Evolutionary conservation across 2,113 vertebrate genomes (phyloP), one percentile per base, ranked within the genome.

Genomic region (Oreamnos americanus): DNA sequence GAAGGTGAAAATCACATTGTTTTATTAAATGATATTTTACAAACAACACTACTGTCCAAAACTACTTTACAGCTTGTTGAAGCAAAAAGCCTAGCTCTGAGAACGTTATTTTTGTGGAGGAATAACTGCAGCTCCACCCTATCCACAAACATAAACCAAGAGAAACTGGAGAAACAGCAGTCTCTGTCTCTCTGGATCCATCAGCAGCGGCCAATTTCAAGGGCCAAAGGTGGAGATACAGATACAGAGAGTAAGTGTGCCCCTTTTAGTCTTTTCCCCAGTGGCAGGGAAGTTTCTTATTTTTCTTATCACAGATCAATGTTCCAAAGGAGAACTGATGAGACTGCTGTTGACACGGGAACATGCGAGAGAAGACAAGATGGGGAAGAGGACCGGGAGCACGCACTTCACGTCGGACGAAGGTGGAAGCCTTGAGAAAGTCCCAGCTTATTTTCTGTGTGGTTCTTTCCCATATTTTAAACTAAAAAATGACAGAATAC

Each of bases 401-500:
- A n/a, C 2, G 33, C 14, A 45, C 10, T 17, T 55, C 74, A 71
- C 16, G 39, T 4, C 0, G 12, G 33, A 4, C 12, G 60, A 76
- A 0, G 67, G 58, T 2, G 76, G 71, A 76, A 49, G 51, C n/a
- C 81, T 84, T 55, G 17, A 62, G 3, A 88, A 51, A 83, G 86
- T n/a, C 49, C 55, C 53, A 74, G 36, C 25, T 82, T 53, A 76
- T 39, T n/a, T 94, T 39, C 67, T 85, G 45, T 13, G 30, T 49
- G 64, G 53, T 47, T 84, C 88, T 78, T 83, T 81, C 28, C 76
- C 78, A 64, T 67, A 91, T 64, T 93, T 97, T 90, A 91, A 95
- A 78, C 45, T 33, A 89, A 78, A 88, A 76, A 87, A 87, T 26
- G 51, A 90, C 0, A 45, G 55, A 8, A 51, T 36, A 94, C 9